These are phyloP conservation scores for Pedicia rivosa DNA, from an alignment of 2,888 invertebrate genomes.

Conservation along the genomic window DNA sequence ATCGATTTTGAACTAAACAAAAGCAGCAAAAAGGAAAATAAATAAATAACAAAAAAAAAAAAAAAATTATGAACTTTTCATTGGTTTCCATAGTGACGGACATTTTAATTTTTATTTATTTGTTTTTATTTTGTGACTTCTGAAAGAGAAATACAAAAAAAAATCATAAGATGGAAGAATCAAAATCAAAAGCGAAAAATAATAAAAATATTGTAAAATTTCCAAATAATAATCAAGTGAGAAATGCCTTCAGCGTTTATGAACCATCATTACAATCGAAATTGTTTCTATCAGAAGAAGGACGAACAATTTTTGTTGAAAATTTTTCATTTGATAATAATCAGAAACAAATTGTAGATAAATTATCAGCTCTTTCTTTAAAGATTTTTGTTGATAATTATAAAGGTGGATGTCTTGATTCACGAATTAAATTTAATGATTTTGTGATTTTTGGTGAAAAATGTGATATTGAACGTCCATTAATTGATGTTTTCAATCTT, in stretches of 20 bases:
- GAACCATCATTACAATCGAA: constrained; percentile 6
- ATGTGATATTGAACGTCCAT: constrained; percentile 2
- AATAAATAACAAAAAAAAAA: too few relatives aligned
- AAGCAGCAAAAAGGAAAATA: too few relatives aligned
- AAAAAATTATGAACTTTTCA: too few relatives aligned
- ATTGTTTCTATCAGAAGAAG: constrained; percentile 6
- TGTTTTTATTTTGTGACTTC: too few relatives aligned
- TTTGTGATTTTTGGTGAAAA: constrained; percentile 4
- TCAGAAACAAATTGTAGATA: neutral
- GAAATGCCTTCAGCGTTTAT: constrained; percentile 6
- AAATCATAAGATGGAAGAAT: too few relatives aligned
- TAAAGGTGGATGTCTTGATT: constrained; percentile 3
- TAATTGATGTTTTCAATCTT: constrained; percentile 5
- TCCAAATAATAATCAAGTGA: neutral
- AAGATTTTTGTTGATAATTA: neutral
- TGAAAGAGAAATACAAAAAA: too few relatives aligned
- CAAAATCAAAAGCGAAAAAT: too few relatives aligned
- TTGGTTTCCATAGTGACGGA: too few relatives aligned
- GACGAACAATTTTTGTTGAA: constrained; percentile 8
- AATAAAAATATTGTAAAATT: too few relatives aligned
- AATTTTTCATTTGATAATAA: neutral
- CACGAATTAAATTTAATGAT: constrained; percentile 1
- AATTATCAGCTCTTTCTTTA: neutral
- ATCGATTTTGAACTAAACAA: too few relatives aligned
- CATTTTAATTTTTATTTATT: too few relatives aligned